Evolutionary conservation across 2,113 vertebrate genomes (phyloP), one percentile per base, ranked within the genome.

Genomic region (Syngnathoides biaculeatus): DNA sequence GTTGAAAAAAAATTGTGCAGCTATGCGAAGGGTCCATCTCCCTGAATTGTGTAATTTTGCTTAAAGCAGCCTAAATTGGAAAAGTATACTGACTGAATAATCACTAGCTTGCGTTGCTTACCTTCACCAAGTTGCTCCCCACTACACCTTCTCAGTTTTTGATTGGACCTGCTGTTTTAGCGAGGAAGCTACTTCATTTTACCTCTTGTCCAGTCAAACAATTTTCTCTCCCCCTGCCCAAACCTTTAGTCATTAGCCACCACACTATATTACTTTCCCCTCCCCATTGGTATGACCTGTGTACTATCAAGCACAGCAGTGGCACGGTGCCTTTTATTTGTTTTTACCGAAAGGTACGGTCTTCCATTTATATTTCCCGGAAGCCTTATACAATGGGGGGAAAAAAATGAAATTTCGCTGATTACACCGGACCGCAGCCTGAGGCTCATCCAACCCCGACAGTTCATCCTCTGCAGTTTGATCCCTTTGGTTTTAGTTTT

Each of bases 311-410:
- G 83, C 86, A 83, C 88, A 89, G 88, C 65, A 84, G 83, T 83
- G 86, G 88, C 79, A 83, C 77, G 85, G 88, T 90, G 89, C 89
- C 89, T 90, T 90, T 89, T 86, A 84, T 86, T 84, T 79, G 79
- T 88, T 87, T 86, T 79, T 90, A 85, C 88, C 86, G 86, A 87
- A 89, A 87, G 87, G 84, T 88, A 82, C 82, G 83, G 89, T 90
- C 89, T 90, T 90, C 89, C 89, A 90, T 88, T 90, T 89, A 78
- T 89, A 86, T 79, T 86, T 88, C 79, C 83, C 84, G 77, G 79
- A 90, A 89, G 89, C 89, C 88, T 90, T 90, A 88, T 75, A 82
- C 27, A 15, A 79, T 82, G 80, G 81, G 81, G 11, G 19, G 39
- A 15, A 8, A 72, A 74, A 77, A 67, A 73, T 72, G 53, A 77